Percentiles rank a stretch among this genome's conserved stretches.
These are phyloP conservation scores for Capreolus pygargus DNA, from an alignment of 2,113 vertebrate genomes.

Conservation along the genomic window DNA sequence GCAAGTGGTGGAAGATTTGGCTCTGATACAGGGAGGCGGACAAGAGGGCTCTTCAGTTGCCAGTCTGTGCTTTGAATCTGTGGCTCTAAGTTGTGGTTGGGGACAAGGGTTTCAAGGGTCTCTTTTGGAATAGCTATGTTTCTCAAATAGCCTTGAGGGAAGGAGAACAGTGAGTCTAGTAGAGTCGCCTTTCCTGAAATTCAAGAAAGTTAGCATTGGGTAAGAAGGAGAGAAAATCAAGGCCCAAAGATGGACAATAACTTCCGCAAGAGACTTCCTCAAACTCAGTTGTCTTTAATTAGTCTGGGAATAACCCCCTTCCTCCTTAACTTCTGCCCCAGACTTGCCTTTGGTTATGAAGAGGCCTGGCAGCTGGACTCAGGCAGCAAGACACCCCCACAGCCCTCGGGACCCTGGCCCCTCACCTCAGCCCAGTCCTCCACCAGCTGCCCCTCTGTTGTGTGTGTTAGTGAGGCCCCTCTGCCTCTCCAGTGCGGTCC, in stretches of 20 bases:
- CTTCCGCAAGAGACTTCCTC: background rate
- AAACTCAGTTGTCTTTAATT: background rate
- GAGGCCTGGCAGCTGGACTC: background rate
- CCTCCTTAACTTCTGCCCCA: background rate
- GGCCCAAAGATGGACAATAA: background rate
- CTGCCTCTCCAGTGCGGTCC: rapidly evolving
- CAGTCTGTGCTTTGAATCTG: background rate
- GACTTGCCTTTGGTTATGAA: background rate
- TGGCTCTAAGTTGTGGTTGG: background rate
- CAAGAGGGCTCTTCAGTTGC: background rate
- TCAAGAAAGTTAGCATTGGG: background rate
- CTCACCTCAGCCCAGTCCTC: background rate
- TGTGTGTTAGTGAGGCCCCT: background rate
- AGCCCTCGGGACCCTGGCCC: rapidly evolving
- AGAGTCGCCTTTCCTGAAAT: background rate
- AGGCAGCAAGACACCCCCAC: background rate
- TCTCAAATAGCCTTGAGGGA: background rate
- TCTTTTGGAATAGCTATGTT: background rate
- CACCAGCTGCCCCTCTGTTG: background rate
- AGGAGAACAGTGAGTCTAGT: background rate
- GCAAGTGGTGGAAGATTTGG: background rate
- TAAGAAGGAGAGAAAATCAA: background rate
- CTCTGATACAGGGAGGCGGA: background rate
- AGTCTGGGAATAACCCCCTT: background rate
- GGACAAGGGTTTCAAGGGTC: background rate